phyloP scores from a whole-genome alignment of 2,888 invertebrate species.

The Nephrotoma guestfalica region DNA sequence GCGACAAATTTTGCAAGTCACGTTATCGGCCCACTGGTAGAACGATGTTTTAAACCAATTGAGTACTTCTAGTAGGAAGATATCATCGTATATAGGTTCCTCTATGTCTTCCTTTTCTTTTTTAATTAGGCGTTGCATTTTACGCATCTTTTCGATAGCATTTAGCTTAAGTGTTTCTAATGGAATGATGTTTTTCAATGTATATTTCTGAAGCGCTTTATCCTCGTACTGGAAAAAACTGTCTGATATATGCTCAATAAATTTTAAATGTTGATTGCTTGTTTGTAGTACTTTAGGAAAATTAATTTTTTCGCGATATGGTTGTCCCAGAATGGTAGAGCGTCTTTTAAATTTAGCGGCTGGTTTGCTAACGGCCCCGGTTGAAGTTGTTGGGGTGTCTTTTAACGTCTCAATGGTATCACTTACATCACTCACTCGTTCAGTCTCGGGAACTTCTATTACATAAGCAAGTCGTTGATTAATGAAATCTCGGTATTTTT shows the following conservation, averaged over 20 bases:
- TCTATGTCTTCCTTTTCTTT: slow-evolving; percentile 25
- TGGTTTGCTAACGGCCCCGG: not conserved
- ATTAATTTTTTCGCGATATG: slow-evolving; percentile 25
- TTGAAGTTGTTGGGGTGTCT: not conserved
- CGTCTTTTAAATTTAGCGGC: not conserved
- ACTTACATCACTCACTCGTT: too few relatives aligned
- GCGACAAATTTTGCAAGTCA: slow-evolving; percentile 56
- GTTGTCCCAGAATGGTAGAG: slow-evolving; percentile 11
- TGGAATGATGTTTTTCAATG: slow-evolving; percentile 48
- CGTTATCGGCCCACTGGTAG: slow-evolving; percentile 80
- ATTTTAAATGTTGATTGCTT: slow-evolving; percentile 32
- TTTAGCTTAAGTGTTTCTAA: slow-evolving; percentile 43
- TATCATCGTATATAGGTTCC: slow-evolving; percentile 50
- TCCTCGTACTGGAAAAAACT: slow-evolving; percentile 56
- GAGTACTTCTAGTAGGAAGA: slow-evolving; percentile 62
- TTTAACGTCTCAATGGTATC: not conserved
- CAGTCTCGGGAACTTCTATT: not conserved
- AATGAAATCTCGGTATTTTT: slow-evolving; percentile 25
- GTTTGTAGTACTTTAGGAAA: slow-evolving; percentile 34
- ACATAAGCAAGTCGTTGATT: slow-evolving; percentile 2
- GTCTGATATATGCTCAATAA: slow-evolving; percentile 36
- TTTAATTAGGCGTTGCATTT: slow-evolving; percentile 44
- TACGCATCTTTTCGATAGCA: slow-evolving; percentile 46
- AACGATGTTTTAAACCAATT: slow-evolving; percentile 88
- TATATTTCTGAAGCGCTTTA: slow-evolving; percentile 44